Evolutionary conservation across 2,797 vertebrate species (phyloP), one percentile per base, ranked within the genome.

Genomic region (Myioborus melanocephalus): DNA sequence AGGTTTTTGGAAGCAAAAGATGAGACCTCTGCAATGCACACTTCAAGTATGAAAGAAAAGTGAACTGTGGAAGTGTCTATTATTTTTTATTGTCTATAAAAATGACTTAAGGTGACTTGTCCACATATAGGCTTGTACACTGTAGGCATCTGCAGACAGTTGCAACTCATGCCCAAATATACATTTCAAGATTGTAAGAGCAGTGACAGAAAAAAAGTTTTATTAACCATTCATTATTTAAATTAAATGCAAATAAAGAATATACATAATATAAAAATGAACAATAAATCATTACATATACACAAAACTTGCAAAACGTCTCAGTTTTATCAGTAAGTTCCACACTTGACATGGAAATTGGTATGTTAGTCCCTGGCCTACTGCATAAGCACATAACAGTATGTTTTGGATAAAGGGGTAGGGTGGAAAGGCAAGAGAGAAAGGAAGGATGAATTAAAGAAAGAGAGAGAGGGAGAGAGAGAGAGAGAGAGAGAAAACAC

Each of bases 311-410:
- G 21, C 8, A 70, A 55, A 63, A 32, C 6, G 9, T 70, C 41
- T 49, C 41, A 7, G 5, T 55, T 61, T 86, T 61, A 34, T 69
- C 34, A 53, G 6, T 61, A 47, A 61, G 10, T 63, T 55, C 14
- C 26, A 69, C 9, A 32, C 4, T 39, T 61, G 28, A 6, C 24
- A 53, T 26, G 21, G 41, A 69, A 55, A 47, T 47, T 12, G 8
- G 6, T n/a, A 11, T 39, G 11, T 47, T 34, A 30, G 20, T 14
- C 5, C 9, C 17, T 77, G 41, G 21, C 14, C 39, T 18, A 5
- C 34, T 47, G 11, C 2, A 8, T 10, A 77, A 28, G 3, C 6
- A 30, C 7, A 26, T 1, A 69, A 12, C 2, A 61, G 2, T 19
- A 7, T 47, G 14, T 14, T 70, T 55, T 61, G 9, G 14, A 32